phyloP scores from a whole-genome alignment of 2,888 invertebrate genomes.

The Melangyna quadrimaculata region DNA sequence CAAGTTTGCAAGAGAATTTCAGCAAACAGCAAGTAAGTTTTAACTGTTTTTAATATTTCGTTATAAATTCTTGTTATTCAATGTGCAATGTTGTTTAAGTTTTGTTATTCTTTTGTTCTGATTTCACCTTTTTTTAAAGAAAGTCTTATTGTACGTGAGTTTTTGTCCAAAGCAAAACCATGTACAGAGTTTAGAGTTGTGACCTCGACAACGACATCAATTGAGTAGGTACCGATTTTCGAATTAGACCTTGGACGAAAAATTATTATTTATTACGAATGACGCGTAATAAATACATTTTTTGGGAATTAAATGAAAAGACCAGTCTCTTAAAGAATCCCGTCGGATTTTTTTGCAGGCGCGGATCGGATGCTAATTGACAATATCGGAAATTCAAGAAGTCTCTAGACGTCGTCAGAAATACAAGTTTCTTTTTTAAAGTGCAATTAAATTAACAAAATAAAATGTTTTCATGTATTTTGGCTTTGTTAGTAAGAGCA shows the following conservation, averaged over 20 bases:
- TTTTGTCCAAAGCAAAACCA: not conserved
- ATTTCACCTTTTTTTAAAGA: not conserved
- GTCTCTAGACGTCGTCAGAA: too few relatives aligned
- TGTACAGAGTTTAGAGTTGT: not conserved
- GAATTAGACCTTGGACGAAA: not conserved
- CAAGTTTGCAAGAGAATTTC: constrained; percentile 74
- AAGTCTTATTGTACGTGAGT: not conserved
- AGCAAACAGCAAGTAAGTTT: constrained; percentile 75
- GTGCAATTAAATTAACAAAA: too few relatives aligned
- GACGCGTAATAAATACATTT: not conserved
- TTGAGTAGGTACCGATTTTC: not conserved
- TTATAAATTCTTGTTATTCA: too few relatives aligned
- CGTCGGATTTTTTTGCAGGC: too few relatives aligned
- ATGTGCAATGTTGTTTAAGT: too few relatives aligned
- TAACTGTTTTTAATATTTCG: not conserved
- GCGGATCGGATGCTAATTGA: too few relatives aligned
- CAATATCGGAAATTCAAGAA: too few relatives aligned
- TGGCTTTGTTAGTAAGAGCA: too few relatives aligned
- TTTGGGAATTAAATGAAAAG: not conserved
- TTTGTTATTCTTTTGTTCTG: not conserved
- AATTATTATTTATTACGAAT: not conserved
- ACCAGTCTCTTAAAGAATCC: not conserved
- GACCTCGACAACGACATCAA: not conserved
- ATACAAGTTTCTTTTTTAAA: too few relatives aligned
- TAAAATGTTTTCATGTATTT: too few relatives aligned